Percentiles rank a stretch among this genome's conserved stretches.
phyloP scores from a whole-genome alignment of 1,140 invertebrate species.

The Drosophila rhopaloa region DNA sequence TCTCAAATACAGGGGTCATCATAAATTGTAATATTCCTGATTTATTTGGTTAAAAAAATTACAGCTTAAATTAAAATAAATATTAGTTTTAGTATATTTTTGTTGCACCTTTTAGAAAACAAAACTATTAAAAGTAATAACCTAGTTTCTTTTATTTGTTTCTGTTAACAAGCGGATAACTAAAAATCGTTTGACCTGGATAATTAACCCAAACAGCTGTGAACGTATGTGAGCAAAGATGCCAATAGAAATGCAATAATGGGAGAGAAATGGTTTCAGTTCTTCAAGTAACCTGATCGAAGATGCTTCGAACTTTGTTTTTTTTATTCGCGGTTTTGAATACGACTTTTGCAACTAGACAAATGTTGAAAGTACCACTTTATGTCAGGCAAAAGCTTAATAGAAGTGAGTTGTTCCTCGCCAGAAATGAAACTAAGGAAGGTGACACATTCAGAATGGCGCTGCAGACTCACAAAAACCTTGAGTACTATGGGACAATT shows the following conservation, averaged over 20 bases:
- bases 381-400: neutral
- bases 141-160: too few relatives aligned
- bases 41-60: too few relatives aligned
- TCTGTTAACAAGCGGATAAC: neutral
- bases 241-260: neutral
- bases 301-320: conserved; percentile 34
- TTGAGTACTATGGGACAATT: conserved; percentile 89
- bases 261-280: conserved; percentile 18
- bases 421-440: neutral
- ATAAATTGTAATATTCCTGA: neutral
- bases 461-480: conserved; percentile 35
- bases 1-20: conserved; percentile 16
- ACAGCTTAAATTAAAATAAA: neutral
- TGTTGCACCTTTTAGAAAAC: too few relatives aligned
- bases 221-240: conserved; percentile 5
- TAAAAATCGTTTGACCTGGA: too few relatives aligned
- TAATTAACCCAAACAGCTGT: conserved; percentile 47
- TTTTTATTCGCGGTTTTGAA: conserved; percentile 1
- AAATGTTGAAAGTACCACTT: conserved; percentile 26
- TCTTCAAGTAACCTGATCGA: conserved; percentile 1
- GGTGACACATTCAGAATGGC: conserved; percentile 9
- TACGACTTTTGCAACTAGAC: neutral
- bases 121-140: too few relatives aligned
- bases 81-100: neutral
- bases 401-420: conserved; percentile 7